Conservation (phyloP, 2,797 vertebrate species). For the Pampus argenteus region DNA sequence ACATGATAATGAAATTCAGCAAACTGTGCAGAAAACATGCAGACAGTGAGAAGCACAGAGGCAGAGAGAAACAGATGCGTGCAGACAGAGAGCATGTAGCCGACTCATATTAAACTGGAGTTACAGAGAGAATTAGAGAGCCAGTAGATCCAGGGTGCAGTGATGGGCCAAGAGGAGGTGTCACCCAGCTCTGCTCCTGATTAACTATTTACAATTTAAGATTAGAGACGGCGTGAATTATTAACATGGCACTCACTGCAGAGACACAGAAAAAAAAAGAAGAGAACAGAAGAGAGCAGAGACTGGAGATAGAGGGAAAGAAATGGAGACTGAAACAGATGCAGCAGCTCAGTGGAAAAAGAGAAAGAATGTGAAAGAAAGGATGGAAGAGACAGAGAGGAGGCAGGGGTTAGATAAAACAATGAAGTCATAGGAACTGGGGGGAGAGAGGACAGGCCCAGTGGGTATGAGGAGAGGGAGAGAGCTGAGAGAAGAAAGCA, state of each 20-base stretch:
- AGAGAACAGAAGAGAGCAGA: neutral
- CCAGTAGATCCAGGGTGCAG: slow-evolving; percentile 29
- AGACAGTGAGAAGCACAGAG: neutral
- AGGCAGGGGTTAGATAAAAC: slow-evolving; percentile 2
- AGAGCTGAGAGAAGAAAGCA: neutral
- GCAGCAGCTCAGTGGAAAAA: neutral
- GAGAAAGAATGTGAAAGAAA: no score
- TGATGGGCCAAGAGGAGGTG: slow-evolving; percentile 37
- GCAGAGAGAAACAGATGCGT: neutral
- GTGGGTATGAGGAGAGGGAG: neutral
- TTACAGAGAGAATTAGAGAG: no score
- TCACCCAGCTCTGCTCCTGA: slow-evolving; percentile 57
- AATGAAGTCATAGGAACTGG: slow-evolving; percentile 5
- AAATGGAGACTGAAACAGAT: neutral
- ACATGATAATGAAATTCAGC: neutral
- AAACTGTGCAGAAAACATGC: neutral
- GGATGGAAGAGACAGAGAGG: neutral
- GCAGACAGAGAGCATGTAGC: neutral
- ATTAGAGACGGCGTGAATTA: slow-evolving; percentile 66
- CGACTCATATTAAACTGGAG: slow-evolving; percentile 2
- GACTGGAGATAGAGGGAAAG: neutral
- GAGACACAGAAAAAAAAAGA: slow-evolving; percentile 18
- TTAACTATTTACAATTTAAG: slow-evolving; percentile 72
- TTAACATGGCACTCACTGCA: slow-evolving; percentile 49
- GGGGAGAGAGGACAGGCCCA: slow-evolving; percentile 4